Evolutionary conservation across 2,888 invertebrate species (phyloP), one percentile per base, ranked within the genome.

Genomic region (Romanomermis culicivorax): DNA sequence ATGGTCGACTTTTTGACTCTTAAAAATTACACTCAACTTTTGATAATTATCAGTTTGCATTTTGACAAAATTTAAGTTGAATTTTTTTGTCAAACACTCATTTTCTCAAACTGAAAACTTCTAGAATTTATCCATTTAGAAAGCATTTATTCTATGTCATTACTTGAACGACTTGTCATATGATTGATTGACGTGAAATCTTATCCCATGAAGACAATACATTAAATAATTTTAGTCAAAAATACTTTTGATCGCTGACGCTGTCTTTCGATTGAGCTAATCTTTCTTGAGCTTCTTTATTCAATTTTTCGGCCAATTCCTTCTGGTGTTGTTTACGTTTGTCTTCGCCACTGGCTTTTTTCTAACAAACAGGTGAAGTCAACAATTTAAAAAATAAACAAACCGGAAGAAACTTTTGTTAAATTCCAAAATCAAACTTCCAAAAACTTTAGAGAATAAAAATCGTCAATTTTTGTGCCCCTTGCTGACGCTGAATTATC

Each of bases 301-400:
- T 95, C 43, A 97, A 73, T 58, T 81, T 79, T 56, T 81, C 78
- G 0, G 88, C 88, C 57, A 99, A 72, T 71, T 95, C 93, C 64
- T 85, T 83, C 70, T 99, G 97, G 75, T 95, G 91, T 65, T 85
- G 82, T 62, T 88, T 87, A 17, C 97, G 79, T 70, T 95, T 95
- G 65, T 97, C 95, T 69, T 99, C 97, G 0, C 89, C 83, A 14
- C 89, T 88, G 62, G 85, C 84, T 68, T 95, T 93, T 42, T 50
- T 50, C 53, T 53, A 29, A 7, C 42, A 52, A 36, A 36, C 36
- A 11, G 17, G 36, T 14, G 47, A 47, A 47, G 4, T 17, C 20
- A 47, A n/a, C 4, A 47, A 47, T n/a, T 47, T n/a, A 4, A 47
- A 47, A 47, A 47, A 20, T 23, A 51, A 11, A 26, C 4, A 51